Evolutionary conservation across 2,888 invertebrate genomes (phyloP).

Genomic region (Scaptomyza parva): DNA sequence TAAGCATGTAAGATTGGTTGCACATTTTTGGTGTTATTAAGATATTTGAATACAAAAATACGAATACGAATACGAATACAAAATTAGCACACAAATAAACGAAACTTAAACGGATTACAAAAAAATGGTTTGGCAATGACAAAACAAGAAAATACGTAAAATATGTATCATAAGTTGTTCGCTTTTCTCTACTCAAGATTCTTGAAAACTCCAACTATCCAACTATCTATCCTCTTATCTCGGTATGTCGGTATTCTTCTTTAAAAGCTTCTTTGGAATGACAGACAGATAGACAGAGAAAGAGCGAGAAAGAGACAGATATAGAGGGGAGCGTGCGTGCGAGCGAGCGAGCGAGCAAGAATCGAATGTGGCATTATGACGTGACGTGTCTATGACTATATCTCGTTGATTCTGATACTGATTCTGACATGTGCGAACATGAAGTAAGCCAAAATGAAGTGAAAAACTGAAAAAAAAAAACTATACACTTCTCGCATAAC

Average conservation of each 20-base stretch:
- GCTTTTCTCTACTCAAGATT: too few relatives aligned
- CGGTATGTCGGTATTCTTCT: constrained; percentile 11
- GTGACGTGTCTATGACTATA: neutral
- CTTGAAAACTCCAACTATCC: too few relatives aligned
- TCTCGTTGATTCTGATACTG: constrained; percentile 17
- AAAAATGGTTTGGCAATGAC: constrained; percentile 18
- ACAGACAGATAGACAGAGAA: constrained; percentile 7
- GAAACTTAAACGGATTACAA: constrained; percentile 31
- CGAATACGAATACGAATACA: constrained; percentile 55
- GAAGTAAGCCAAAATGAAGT: constrained; percentile 44
- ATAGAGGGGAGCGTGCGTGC: neutral
- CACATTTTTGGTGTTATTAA: constrained; percentile 35
- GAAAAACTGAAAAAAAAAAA: constrained; percentile 15
- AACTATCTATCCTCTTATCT: constrained; percentile 1
- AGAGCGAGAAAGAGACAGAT: neutral
- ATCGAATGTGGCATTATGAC: constrained; percentile 34
- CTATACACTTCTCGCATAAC: constrained; percentile 12
- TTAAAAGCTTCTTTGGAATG: constrained; percentile 10
- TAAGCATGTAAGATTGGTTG: constrained; percentile 11
- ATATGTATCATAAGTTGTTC: too few relatives aligned
- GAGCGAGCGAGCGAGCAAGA: constrained; percentile 39
- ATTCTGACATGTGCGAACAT: constrained; percentile 34
- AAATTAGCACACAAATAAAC: constrained; percentile 58
- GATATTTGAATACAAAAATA: constrained; percentile 49
- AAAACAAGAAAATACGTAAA: constrained; percentile 35